Evolutionary conservation across 2,797 vertebrate species (phyloP).

Genomic region (Parauchenoglanis punctatus): DNA sequence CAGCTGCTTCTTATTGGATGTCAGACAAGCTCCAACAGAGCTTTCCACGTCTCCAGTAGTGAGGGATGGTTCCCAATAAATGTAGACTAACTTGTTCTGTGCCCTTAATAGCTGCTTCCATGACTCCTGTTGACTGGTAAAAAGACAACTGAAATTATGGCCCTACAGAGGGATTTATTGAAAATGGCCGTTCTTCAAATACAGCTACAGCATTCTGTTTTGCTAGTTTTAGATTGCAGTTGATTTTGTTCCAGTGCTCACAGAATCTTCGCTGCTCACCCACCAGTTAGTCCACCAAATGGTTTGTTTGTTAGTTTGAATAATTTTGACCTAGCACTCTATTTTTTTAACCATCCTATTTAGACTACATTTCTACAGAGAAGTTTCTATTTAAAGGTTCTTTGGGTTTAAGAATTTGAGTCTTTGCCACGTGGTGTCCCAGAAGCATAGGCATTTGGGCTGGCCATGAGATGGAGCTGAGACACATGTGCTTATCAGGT

Average conservation of each 20-base stretch:
- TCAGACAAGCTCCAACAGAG: conserved; percentile 10
- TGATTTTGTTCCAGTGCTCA: background rate
- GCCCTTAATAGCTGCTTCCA: conserved; percentile 32
- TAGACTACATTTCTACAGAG: background rate
- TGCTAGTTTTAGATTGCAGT: conserved; percentile 17
- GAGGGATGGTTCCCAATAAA: conserved; percentile 40
- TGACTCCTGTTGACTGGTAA: conserved; percentile 21
- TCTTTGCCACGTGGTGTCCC: background rate
- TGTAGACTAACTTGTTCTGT: conserved; percentile 5
- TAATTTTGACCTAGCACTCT: conserved; percentile 39
- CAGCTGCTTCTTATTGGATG: conserved; percentile 35
- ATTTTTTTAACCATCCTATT: conserved; percentile 36
- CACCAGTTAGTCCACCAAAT: background rate
- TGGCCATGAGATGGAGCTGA: background rate
- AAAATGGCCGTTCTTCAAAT: conserved; percentile 3
- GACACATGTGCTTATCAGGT: background rate
- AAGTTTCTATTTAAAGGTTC: conserved; percentile 24
- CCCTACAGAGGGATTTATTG: conserved; percentile 10
- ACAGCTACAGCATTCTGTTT: conserved; percentile 14
- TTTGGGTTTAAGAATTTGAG: conserved; percentile 13
- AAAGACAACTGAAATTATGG: conserved; percentile 35
- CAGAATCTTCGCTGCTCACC: too few relatives aligned
- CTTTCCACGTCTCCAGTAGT: conserved; percentile 37
- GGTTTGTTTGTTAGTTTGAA: conserved; percentile 54
- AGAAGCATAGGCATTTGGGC: background rate